Conservation (phyloP, 92 coral and sea anemone genomes). For the Parazoanthus atlanticus region DNA sequence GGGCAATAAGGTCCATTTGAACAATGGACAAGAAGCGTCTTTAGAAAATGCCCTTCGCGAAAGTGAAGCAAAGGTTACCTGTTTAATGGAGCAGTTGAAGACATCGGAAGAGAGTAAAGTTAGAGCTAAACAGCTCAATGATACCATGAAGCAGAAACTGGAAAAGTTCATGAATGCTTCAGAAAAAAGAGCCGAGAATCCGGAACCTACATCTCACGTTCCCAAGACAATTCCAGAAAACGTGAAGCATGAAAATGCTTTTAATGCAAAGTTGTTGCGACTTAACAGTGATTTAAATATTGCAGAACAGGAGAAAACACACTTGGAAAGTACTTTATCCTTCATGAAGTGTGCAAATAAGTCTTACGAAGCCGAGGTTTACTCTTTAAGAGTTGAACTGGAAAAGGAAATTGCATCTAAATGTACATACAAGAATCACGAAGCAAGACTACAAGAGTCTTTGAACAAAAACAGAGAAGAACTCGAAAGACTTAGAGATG, state of each 20-base stretch:
- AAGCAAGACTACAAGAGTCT: conserved; percentile 22
- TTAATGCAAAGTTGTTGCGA: neutral
- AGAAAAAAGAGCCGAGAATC: neutral
- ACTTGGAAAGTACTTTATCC: conserved; percentile 13
- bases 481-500: conserved; percentile 19
- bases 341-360: conserved; percentile 19
- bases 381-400: conserved; percentile 6
- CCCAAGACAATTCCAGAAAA: neutral
- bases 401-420: conserved; percentile 35
- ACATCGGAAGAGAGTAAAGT: neutral
- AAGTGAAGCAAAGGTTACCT: neutral
- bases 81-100: neutral
- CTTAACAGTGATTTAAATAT: conserved; percentile 28
- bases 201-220: neutral
- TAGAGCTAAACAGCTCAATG: neutral
- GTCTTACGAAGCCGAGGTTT: conserved; percentile 27
- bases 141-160: neutral
- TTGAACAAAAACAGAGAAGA: conserved; percentile 20
- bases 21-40: neutral
- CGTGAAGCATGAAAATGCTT: neutral
- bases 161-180: neutral
- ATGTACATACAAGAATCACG: conserved; percentile 23
- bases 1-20: neutral
- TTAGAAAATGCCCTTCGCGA: conserved; percentile 11
- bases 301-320: conserved; percentile 18